Evolutionary conservation across 1,140 invertebrate species (phyloP).

Genomic region (Microvelia longipes): DNA sequence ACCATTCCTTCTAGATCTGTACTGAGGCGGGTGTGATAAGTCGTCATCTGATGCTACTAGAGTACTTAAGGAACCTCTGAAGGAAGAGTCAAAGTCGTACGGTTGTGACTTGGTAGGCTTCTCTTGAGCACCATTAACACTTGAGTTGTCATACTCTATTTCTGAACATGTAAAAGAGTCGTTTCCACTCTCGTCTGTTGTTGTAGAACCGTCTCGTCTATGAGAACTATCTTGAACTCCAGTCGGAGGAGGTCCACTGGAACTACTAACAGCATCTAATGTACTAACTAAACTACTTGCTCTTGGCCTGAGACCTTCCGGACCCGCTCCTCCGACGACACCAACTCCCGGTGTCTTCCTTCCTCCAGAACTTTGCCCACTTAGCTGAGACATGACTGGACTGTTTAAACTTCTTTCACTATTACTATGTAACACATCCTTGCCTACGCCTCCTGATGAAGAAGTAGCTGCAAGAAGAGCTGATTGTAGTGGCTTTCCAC

Average conservation of each 20-base stretch:
- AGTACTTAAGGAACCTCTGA: slow-evolving; percentile 80
- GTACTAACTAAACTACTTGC: slow-evolving; percentile 82
- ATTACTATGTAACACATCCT: slow-evolving; percentile 66
- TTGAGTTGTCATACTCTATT: slow-evolving; percentile 89
- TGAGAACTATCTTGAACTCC: slow-evolving; percentile 19
- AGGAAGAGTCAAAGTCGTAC: slow-evolving; percentile 88
- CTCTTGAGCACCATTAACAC: slow-evolving; percentile 40
- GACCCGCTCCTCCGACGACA: slow-evolving; percentile 28
- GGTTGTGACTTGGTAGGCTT: slow-evolving; percentile 27
- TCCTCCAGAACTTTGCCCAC: slow-evolving; percentile 62
- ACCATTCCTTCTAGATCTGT: slow-evolving; percentile 42
- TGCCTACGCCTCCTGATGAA: slow-evolving; percentile 64
- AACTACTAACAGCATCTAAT: slow-evolving; percentile 78
- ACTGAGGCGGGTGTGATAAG: slow-evolving; percentile 46
- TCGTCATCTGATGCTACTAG: slow-evolving; percentile 85
- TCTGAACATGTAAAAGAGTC: slow-evolving; percentile 96
- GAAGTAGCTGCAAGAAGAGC: slow-evolving; percentile 74
- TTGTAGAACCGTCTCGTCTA: slow-evolving; percentile 49
- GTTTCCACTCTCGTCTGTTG: slow-evolving; percentile 86
- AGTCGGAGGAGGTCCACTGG: slow-evolving; percentile 43
- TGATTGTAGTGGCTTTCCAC: slow-evolving; percentile 76
- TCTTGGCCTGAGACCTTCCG: slow-evolving; percentile 62
- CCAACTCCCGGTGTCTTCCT: slow-evolving; percentile 38
- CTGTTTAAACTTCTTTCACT: slow-evolving; percentile 79
- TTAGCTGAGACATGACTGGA: slow-evolving; percentile 76